Percentiles rank a stretch among this genome's conserved stretches.
phyloP scores from a whole-genome alignment of 2,888 invertebrate genomes.

The Euzophera pinguis region DNA sequence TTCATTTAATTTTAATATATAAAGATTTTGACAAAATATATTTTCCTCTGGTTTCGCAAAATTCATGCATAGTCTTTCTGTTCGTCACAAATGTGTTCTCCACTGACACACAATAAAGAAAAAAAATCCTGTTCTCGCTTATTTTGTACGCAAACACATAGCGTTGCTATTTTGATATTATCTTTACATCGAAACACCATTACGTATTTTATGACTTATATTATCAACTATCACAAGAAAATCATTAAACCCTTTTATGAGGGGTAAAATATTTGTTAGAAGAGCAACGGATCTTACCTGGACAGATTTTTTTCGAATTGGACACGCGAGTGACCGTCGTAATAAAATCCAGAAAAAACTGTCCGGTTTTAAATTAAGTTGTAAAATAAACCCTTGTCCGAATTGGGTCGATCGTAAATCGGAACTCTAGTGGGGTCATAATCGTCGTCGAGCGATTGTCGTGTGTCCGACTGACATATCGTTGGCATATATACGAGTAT shows the following conservation, averaged over 20 bases:
- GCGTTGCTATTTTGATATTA: background rate
- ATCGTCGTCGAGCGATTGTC: conserved; percentile 50
- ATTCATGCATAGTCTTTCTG: too few species aligned
- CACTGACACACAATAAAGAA: too few species aligned
- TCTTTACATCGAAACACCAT: background rate
- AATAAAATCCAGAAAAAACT: conserved; percentile 39
- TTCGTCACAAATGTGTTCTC: too few species aligned
- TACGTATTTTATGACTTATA: background rate
- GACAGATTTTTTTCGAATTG: conserved; percentile 10
- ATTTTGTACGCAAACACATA: too few species aligned
- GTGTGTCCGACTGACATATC: conserved; percentile 44
- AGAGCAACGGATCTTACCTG: conserved; percentile 6
- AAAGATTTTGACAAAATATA: too few species aligned
- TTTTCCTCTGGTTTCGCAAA: too few species aligned
- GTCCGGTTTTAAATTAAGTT: conserved; percentile 66
- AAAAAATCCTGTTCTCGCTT: too few species aligned
- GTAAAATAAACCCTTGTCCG: conserved; percentile 64
- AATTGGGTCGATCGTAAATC: conserved; percentile 65
- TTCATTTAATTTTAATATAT: too few species aligned
- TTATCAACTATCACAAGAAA: conserved; percentile 21
- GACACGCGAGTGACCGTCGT: conserved; percentile 23
- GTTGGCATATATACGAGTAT: conserved; percentile 67
- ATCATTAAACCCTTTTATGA: conserved; percentile 7
- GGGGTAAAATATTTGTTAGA: conserved; percentile 1
- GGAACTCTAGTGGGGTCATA: conserved; percentile 60